These are phyloP conservation scores for Phalanger gymnotis DNA, from an alignment of 2,797 vertebrate genomes.

Conservation along the genomic window DNA sequence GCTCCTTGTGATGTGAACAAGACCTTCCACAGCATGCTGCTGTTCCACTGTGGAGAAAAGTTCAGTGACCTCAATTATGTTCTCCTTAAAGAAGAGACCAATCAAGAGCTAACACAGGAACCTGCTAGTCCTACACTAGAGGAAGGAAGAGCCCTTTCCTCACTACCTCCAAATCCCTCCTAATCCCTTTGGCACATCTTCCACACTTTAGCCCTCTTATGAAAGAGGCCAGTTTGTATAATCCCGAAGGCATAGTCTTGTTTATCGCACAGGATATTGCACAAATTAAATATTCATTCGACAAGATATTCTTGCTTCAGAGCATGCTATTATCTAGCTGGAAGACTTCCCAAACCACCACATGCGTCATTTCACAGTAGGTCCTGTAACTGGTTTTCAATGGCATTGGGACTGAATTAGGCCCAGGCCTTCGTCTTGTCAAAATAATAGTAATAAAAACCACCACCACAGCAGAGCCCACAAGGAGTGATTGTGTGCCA, in stretches of 20 bases:
- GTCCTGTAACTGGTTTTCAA: not conserved
- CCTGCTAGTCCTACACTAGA: not conserved
- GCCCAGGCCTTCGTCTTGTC: conserved; percentile 18
- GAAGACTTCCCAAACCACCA: conserved; percentile 7
- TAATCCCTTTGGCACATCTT: conserved; percentile 6
- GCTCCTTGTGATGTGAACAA: not conserved
- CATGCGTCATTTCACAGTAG: conserved; percentile 1
- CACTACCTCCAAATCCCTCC: not conserved
- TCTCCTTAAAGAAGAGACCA: conserved; percentile 28
- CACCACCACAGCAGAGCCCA: not conserved
- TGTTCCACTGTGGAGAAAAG: not conserved
- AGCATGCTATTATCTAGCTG: not conserved
- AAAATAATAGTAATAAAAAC: not conserved
- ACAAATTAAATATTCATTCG: conserved; percentile 29
- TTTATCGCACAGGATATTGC: not conserved
- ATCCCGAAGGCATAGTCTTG: not conserved
- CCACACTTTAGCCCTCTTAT: not conserved
- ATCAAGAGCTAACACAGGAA: conserved; percentile 27
- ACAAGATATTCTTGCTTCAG: not conserved
- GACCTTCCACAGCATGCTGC: not conserved
- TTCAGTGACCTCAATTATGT: not conserved
- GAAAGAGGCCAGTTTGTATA: conserved; percentile 35
- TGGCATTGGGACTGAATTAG: conserved; percentile 44
- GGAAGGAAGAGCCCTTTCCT: not conserved
- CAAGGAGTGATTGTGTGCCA: not conserved